A percentile compares a stretch with the other conserved stretches of the same genome.
Conservation (phyloP, 2,797 vertebrate species). For the Pipistrellus kuhlii region DNA sequence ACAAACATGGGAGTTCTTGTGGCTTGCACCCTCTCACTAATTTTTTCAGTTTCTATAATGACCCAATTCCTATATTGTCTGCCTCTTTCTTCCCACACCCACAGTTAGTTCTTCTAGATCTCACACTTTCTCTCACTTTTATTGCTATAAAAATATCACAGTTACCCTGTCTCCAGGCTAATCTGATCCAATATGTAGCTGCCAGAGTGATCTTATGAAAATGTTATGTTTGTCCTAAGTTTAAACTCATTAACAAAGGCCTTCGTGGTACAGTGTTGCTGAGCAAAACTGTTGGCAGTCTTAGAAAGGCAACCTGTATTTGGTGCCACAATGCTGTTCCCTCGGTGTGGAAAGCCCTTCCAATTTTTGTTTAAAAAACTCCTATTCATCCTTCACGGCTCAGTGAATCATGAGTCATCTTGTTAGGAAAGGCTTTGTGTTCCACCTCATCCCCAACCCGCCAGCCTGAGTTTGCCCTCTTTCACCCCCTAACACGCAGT, state of each 20-base stretch:
- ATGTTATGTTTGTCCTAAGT: background rate
- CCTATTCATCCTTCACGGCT: background rate
- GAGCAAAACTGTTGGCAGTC: background rate
- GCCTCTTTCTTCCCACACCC: background rate
- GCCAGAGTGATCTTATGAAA: constrained; percentile 28
- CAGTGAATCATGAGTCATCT: background rate
- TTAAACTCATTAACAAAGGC: constrained; percentile 13
- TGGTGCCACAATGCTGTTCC: background rate
- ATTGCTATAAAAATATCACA: constrained; percentile 9
- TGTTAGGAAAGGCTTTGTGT: background rate
- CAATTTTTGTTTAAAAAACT: background rate
- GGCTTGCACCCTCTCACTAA: background rate
- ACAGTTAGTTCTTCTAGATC: background rate
- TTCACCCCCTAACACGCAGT: background rate
- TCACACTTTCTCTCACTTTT: constrained; percentile 48
- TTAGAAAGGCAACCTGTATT: background rate
- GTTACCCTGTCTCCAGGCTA: background rate
- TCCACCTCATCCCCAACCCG: background rate
- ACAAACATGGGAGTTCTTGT: background rate
- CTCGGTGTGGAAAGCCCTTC: background rate
- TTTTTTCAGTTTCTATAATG: background rate
- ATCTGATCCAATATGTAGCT: constrained; percentile 5
- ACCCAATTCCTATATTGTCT: background rate
- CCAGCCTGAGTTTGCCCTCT: background rate
- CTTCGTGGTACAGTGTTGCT: background rate